A percentile compares a stretch with the other conserved stretches of the same genome.
Conservation (phyloP, 1,140 invertebrate species). For the Eueides isabella region DNA sequence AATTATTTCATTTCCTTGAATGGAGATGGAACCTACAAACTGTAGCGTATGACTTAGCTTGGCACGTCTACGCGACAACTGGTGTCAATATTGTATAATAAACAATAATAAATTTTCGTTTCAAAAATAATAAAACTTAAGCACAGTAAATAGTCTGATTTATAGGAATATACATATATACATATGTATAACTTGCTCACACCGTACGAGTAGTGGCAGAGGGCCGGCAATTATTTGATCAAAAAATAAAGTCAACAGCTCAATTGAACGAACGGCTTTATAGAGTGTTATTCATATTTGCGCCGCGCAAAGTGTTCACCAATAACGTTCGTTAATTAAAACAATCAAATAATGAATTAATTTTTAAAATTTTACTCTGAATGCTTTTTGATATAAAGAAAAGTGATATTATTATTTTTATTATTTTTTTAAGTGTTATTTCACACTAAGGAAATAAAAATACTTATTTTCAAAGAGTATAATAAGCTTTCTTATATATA, state of each 20-base stretch:
- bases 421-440: too few species aligned
- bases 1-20: too few species aligned
- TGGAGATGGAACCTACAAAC: too few species aligned
- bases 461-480: too few species aligned
- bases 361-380: background rate
- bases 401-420: background rate
- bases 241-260: conserved; percentile 27
- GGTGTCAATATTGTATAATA: too few species aligned
- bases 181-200: background rate
- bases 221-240: conserved; percentile 37
- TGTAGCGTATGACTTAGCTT: too few species aligned
- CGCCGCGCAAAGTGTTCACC: conserved; percentile 24
- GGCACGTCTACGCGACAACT: too few species aligned
- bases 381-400: background rate
- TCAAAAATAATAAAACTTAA: background rate
- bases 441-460: too few species aligned
- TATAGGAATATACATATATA: too few species aligned
- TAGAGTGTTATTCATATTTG: conserved; percentile 39
- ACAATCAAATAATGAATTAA: conserved; percentile 20
- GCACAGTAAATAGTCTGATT: background rate
- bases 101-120: too few species aligned
- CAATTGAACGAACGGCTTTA: conserved; percentile 32
- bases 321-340: conserved; percentile 26
- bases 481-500: too few species aligned
- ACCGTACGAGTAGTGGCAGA: conserved; percentile 1